phyloP scores from a whole-genome alignment of 2,888 invertebrate species.

The Syrista parreyssii region DNA sequence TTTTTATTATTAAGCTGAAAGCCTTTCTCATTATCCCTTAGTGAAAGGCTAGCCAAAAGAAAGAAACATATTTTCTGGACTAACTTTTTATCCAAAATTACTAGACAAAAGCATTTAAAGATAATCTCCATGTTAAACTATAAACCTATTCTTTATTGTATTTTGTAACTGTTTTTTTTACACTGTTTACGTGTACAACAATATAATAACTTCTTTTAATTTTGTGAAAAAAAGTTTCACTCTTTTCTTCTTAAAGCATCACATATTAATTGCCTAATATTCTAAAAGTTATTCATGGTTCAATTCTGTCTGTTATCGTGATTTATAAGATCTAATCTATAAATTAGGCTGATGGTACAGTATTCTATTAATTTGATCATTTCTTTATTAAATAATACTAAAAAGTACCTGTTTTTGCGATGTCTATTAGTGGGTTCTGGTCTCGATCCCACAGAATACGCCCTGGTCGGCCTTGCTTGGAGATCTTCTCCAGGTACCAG shows the following conservation, averaged over 20 bases:
- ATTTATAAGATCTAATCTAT: not conserved
- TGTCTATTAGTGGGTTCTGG: conserved; percentile 74
- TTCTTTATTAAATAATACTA: not conserved
- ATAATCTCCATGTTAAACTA: too few species aligned
- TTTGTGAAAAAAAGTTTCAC: not conserved
- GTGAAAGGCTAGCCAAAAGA: too few species aligned
- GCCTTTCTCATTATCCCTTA: too few species aligned
- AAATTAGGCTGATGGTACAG: not conserved
- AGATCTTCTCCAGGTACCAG: conserved; percentile 75
- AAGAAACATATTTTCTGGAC: too few species aligned
- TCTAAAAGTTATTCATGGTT: too few species aligned
- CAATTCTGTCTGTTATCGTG: too few species aligned
- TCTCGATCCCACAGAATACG: conserved; percentile 88
- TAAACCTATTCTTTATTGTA: too few species aligned
- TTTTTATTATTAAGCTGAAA: too few species aligned
- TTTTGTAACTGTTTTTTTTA: not conserved
- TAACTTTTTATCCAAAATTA: too few species aligned
- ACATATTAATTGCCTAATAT: not conserved
- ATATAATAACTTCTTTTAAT: not conserved
- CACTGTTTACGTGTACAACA: not conserved
- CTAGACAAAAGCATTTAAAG: too few species aligned
- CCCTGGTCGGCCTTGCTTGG: conserved; percentile 76
- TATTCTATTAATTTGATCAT: not conserved
- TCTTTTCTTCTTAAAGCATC: not conserved
- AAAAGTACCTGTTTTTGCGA: conserved; percentile 60